Evolutionary conservation across 2,797 vertebrate species (phyloP).

Genomic region (Halcyon smyrnensis): DNA sequence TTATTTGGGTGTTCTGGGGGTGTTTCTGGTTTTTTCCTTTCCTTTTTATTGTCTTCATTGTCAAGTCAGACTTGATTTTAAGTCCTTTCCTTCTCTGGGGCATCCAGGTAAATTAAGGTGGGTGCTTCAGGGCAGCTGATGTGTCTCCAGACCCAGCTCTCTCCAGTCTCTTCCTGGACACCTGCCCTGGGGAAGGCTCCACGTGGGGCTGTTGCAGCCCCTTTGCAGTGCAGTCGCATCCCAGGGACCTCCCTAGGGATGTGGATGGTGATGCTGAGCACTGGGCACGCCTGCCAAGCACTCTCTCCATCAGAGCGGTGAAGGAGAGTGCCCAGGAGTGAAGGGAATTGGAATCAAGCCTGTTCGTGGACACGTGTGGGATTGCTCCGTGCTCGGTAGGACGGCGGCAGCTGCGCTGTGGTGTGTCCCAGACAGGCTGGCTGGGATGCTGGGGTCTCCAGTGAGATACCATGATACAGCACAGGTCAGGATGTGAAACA

Average conservation of each 20-base stretch:
- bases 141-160: not conserved
- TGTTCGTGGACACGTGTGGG: constrained; percentile 21
- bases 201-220: not conserved
- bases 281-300: accelerated
- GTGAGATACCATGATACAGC: accelerated
- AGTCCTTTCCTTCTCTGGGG: constrained; percentile 77
- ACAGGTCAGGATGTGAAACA: not conserved
- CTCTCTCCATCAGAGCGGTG: accelerated
- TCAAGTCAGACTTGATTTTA: constrained; percentile 83
- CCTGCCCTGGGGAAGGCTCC: not conserved
- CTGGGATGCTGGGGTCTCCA: not conserved
- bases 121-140: not conserved
- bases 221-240: not conserved
- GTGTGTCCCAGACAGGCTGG: not conserved
- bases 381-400: not conserved
- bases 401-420: not conserved
- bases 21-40: constrained; percentile 64
- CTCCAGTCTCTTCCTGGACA: accelerated
- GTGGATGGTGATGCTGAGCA: not conserved
- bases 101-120: constrained; percentile 10
- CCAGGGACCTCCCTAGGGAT: not conserved
- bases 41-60: constrained; percentile 66
- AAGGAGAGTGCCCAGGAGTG: constrained; percentile 10
- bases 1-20: constrained; percentile 71
- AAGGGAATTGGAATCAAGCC: constrained; percentile 82